Conservation (phyloP, 2,113 vertebrate genomes). For the Piaya cayana region DNA sequence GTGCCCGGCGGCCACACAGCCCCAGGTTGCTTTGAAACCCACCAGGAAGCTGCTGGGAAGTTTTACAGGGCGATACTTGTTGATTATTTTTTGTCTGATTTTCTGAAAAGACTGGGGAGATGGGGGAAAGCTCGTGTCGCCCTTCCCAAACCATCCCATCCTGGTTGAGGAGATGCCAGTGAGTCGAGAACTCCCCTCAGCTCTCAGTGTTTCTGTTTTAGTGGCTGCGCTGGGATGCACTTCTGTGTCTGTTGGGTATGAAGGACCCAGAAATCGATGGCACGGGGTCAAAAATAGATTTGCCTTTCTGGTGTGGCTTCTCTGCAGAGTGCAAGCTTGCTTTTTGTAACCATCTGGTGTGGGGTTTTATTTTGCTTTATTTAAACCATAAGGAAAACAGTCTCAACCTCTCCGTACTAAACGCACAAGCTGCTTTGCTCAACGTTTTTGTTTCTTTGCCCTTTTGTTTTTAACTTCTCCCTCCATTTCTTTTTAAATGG, state of each 20-base stretch:
- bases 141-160: not conserved
- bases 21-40: conserved; percentile 16
- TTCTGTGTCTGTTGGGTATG: not conserved
- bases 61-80: not conserved
- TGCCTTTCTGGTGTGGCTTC: conserved; percentile 56
- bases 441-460: conserved; percentile 6
- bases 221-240: not conserved
- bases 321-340: conserved; percentile 58
- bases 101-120: not conserved
- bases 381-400: conserved; percentile 3
- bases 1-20: not conserved
- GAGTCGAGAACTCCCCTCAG: not conserved
- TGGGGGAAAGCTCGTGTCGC: not conserved
- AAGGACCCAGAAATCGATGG: not conserved
- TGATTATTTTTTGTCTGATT: not conserved
- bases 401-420: not conserved
- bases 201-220: not conserved
- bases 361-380: not conserved
- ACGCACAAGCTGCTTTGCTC: conserved; percentile 53
- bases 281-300: not conserved
- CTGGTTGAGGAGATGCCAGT: not conserved
- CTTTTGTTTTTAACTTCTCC: not conserved
- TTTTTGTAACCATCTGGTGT: conserved; percentile 13
- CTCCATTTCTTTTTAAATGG: not conserved
- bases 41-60: not conserved